These are phyloP conservation scores for Lasioglossum marginatum DNA, from an alignment of 2,888 invertebrate species.

Conservation along the genomic window DNA sequence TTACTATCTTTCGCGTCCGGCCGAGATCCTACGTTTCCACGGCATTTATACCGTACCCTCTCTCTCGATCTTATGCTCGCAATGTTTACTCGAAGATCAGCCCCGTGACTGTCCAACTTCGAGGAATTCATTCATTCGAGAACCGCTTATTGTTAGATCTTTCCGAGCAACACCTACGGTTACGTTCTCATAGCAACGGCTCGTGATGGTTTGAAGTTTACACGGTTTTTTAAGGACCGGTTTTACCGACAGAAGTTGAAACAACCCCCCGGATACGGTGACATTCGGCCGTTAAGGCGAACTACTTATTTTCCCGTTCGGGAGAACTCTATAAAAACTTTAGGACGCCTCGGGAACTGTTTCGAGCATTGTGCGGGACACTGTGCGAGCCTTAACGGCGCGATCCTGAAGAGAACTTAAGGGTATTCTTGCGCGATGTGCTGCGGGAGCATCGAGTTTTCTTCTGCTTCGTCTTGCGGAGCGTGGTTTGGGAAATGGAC, in stretches of 20 bases:
- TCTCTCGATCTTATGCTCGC: background rate
- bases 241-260: constrained; percentile 39
- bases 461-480: background rate
- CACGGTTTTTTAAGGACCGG: constrained; percentile 46
- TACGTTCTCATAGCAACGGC: background rate
- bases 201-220: constrained; percentile 37
- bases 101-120: background rate
- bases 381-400: background rate
- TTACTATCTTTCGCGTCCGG: background rate
- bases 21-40: background rate
- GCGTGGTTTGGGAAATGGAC: background rate
- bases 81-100: background rate
- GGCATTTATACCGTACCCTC: constrained; percentile 2
- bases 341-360: constrained; percentile 41
- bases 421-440: background rate
- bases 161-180: background rate
- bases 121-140: constrained; percentile 4
- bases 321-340: constrained; percentile 58
- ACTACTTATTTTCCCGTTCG: constrained; percentile 41
- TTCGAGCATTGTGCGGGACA: constrained; percentile 39
- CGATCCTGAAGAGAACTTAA: background rate
- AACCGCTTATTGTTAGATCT: background rate
- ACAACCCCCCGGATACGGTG: constrained; percentile 45
- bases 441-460: no score
- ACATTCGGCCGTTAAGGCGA: constrained; percentile 50